Conservation (phyloP, 2,888 invertebrate genomes). For the Loripinus fragilis region DNA sequence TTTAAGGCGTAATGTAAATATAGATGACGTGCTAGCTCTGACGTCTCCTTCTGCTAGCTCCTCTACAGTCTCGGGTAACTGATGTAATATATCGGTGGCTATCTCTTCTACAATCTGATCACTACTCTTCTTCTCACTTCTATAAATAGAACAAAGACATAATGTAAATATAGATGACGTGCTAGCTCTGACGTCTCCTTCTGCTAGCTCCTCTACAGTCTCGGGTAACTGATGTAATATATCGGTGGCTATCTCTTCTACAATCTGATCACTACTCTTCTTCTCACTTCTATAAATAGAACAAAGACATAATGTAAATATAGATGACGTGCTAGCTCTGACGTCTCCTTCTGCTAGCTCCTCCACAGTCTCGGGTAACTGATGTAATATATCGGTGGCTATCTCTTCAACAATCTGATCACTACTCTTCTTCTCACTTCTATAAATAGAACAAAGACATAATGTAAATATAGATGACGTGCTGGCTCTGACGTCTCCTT, state of each 20-base stretch:
- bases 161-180: conserved; percentile 30
- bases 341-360: conserved; percentile 65
- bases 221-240: conserved; percentile 84
- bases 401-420: conserved; percentile 92
- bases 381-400: conserved; percentile 88
- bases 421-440: conserved; percentile 87
- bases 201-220: conserved; percentile 73
- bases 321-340: conserved; percentile 41
- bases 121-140: conserved; percentile 86
- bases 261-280: conserved; percentile 90
- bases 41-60: conserved; percentile 66
- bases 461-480: too few species aligned
- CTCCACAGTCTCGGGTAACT: conserved; percentile 77
- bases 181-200: conserved; percentile 60
- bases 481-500: conserved; percentile 58
- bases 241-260: conserved; percentile 90
- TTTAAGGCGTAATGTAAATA: conserved; percentile 51
- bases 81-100: conserved; percentile 88
- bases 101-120: conserved; percentile 92
- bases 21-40: conserved; percentile 40
- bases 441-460: too few species aligned
- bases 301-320: too few species aligned
- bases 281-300: conserved; percentile 81
- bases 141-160: too few species aligned
- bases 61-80: conserved; percentile 77